Evolutionary conservation across 2,113 vertebrate genomes (phyloP).

Genomic region (Egretta garzetta): DNA sequence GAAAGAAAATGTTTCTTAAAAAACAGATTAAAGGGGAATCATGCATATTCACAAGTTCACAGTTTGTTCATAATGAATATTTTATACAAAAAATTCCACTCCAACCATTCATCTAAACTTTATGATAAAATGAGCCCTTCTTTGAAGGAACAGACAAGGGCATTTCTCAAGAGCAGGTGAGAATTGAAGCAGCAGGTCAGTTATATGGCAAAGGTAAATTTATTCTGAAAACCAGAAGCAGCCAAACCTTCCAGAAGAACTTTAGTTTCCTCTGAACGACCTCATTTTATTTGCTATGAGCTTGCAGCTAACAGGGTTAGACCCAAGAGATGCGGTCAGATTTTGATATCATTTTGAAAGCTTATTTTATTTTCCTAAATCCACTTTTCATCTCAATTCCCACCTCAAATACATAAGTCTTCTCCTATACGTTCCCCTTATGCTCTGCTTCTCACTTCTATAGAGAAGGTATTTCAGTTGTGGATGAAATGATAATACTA

Average conservation of each 20-base stretch:
- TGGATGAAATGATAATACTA: conserved; percentile 33
- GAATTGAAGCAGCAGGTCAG: background rate
- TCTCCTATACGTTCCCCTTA: background rate
- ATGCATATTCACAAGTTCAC: conserved; percentile 67
- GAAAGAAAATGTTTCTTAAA: background rate
- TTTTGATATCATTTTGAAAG: background rate
- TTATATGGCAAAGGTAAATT: background rate
- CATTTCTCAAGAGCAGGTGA: conserved; percentile 5
- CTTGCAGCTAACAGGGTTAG: conserved; percentile 4
- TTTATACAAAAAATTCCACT: background rate
- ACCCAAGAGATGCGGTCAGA: background rate
- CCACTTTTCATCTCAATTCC: conserved; percentile 3
- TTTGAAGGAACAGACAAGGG: background rate
- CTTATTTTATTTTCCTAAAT: background rate
- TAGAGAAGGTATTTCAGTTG: background rate
- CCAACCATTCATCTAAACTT: conserved; percentile 61
- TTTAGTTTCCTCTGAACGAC: background rate
- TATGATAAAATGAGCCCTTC: conserved; percentile 12
- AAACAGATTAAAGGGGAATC: conserved; percentile 59
- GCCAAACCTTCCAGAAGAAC: background rate
- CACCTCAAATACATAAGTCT: background rate
- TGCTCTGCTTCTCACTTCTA: background rate
- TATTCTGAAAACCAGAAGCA: background rate
- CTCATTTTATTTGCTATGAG: background rate
- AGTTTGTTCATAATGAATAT: conserved; percentile 69